These are phyloP conservation scores for Carassius carassius DNA, from an alignment of 2,113 vertebrate genomes.

Conservation along the genomic window DNA sequence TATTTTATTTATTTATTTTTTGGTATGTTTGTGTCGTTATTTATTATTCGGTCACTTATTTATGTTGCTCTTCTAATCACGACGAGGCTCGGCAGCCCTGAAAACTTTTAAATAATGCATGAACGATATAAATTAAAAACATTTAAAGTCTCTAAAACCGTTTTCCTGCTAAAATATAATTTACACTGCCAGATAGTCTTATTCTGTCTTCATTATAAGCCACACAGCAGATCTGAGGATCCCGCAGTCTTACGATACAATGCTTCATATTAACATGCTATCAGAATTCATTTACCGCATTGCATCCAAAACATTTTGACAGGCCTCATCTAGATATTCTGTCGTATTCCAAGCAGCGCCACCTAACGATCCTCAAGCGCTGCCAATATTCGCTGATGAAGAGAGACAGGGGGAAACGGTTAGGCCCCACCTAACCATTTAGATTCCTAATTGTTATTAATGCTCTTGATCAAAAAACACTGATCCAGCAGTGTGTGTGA, in stretches of 20 bases:
- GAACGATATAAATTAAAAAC: conserved; percentile 23
- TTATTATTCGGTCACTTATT: conserved; percentile 12
- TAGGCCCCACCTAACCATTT: conserved; percentile 62
- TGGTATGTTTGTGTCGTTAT: conserved; percentile 4
- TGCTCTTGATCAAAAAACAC: conserved; percentile 74
- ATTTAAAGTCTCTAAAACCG: conserved; percentile 15
- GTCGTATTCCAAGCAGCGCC: conserved; percentile 37
- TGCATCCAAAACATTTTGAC: conserved; percentile 44
- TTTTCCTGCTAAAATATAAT: conserved; percentile 31
- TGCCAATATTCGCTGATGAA: conserved; percentile 56
- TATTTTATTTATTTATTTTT: too few species aligned
- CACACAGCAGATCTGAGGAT: conserved; percentile 9
- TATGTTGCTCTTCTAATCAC: neutral
- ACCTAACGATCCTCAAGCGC: conserved; percentile 54
- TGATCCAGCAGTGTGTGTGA: conserved; percentile 31
- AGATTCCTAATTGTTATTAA: conserved; percentile 78
- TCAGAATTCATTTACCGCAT: conserved; percentile 22
- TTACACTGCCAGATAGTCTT: conserved; percentile 22
- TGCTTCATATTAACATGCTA: conserved; percentile 33
- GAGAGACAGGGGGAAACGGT: conserved; percentile 43
- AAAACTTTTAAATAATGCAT: conserved; percentile 25
- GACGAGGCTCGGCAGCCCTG: neutral
- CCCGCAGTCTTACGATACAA: conserved; percentile 21
- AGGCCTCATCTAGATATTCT: conserved; percentile 29
- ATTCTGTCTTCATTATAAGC: conserved; percentile 41